Percentiles rank a stretch among this genome's conserved stretches.
phyloP scores from a whole-genome alignment of 1,140 invertebrate species.

The Caligus rogercresseyi region DNA sequence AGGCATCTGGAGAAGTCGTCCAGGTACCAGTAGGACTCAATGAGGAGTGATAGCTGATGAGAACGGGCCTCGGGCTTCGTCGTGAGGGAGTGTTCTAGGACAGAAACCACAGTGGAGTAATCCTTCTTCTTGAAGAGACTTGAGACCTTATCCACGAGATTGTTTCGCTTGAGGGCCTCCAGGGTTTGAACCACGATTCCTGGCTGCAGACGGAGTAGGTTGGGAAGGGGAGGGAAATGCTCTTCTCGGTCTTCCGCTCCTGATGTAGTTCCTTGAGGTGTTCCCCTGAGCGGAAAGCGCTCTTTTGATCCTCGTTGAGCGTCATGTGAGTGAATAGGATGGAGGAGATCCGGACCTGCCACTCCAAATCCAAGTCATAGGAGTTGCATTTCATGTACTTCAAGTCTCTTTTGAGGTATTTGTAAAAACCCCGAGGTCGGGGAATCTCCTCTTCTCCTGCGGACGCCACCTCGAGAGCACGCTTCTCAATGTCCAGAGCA shows the following conservation, averaged over 20 bases:
- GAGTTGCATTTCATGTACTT: neutral
- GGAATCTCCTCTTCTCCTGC: neutral
- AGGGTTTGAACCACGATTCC: neutral
- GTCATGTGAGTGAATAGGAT: neutral
- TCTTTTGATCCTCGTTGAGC: neutral
- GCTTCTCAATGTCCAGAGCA: neutral
- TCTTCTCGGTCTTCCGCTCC: neutral
- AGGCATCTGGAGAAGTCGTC: neutral
- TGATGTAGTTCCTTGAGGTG: neutral
- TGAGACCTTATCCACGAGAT: neutral
- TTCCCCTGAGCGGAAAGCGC: neutral
- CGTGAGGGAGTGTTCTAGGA: neutral
- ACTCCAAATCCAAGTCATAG: neutral
- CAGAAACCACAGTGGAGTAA: neutral
- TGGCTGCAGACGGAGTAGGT: neutral
- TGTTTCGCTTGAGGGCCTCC: neutral
- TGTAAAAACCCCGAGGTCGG: neutral
- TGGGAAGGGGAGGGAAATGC: neutral
- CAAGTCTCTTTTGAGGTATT: neutral
- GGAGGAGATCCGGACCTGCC: neutral
- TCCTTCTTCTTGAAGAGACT: neutral
- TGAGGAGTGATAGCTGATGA: neutral
- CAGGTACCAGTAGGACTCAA: neutral
- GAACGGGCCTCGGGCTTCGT: neutral
- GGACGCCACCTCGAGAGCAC: neutral